Conservation (phyloP, 2,113 vertebrate species). For the Ursus arctos region DNA sequence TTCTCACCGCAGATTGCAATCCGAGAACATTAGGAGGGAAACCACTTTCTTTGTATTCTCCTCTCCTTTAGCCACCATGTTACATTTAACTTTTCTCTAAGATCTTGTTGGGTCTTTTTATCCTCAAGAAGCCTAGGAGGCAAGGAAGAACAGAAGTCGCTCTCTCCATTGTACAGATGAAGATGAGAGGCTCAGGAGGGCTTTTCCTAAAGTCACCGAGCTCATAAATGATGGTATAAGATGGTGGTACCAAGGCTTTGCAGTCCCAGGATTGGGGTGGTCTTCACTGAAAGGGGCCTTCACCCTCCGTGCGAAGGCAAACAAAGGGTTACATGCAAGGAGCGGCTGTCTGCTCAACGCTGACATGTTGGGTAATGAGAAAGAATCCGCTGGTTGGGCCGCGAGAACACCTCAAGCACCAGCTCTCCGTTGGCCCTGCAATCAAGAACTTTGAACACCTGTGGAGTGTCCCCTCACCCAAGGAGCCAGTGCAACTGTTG, state of each 20-base stretch:
- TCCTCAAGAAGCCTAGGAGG: neutral
- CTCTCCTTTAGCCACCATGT: neutral
- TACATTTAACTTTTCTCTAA: neutral
- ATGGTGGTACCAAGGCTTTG: accelerated
- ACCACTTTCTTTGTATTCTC: neutral
- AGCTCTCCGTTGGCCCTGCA: neutral
- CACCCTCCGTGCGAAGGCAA: neutral
- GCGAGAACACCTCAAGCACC: neutral
- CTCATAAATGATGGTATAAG: neutral
- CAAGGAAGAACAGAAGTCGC: neutral
- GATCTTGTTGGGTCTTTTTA: neutral
- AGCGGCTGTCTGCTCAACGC: neutral
- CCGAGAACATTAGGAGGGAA: neutral
- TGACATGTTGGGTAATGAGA: neutral
- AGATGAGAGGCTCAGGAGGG: neutral
- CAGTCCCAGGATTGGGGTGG: too few relatives aligned
- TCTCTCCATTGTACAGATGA: neutral
- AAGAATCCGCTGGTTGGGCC: neutral
- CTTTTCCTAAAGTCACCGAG: neutral
- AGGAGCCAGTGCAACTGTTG: neutral
- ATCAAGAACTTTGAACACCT: neutral
- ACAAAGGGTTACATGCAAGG: neutral
- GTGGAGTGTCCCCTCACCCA: neutral
- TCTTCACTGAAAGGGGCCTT: neutral
- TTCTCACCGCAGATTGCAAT: neutral